Conservation (phyloP, 1,140 invertebrate species). For the Drosophila asahinai region DNA sequence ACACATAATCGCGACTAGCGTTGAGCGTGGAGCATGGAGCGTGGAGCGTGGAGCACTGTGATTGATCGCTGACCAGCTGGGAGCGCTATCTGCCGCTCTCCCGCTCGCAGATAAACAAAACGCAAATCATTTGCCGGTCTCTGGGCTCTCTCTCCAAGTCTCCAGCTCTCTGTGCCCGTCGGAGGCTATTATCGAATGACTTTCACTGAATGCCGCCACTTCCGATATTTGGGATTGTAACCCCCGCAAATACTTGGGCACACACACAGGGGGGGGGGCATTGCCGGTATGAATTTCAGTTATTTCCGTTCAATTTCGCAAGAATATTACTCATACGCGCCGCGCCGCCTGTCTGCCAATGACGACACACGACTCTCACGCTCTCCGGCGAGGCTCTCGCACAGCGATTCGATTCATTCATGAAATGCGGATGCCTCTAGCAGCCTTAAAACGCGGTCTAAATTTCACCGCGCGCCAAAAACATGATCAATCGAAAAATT, state of each 20-base stretch:
- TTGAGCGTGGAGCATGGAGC: not conserved
- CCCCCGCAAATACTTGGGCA: slow-evolving; percentile 1
- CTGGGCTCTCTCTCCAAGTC: not conserved
- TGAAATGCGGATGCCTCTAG: slow-evolving; percentile 28
- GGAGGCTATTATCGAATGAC: slow-evolving; percentile 34
- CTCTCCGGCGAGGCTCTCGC: not conserved
- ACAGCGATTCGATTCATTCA: slow-evolving; percentile 59
- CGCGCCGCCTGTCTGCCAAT: slow-evolving; percentile 19
- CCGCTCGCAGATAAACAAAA: slow-evolving; percentile 54
- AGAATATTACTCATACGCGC: slow-evolving; percentile 82
- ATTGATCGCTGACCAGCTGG: slow-evolving; percentile 33
- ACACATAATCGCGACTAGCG: slow-evolving; percentile 12
- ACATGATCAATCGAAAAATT: slow-evolving; percentile 69
- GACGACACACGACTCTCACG: slow-evolving; percentile 26
- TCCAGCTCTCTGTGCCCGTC: not conserved
- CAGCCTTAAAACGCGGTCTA: slow-evolving; percentile 24
- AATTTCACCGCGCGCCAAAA: slow-evolving; percentile 67
- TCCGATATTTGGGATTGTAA: slow-evolving; percentile 31
- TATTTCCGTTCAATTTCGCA: slow-evolving; percentile 84
- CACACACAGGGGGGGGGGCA: not conserved
- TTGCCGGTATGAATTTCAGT: slow-evolving; percentile 65
- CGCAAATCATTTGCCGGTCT: slow-evolving; percentile 40
- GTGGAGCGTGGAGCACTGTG: not conserved
- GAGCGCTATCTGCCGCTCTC: not conserved
- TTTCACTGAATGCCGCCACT: slow-evolving; percentile 36